phyloP scores from a whole-genome alignment of 2,888 invertebrate genomes.

The Watsonalla binaria region DNA sequence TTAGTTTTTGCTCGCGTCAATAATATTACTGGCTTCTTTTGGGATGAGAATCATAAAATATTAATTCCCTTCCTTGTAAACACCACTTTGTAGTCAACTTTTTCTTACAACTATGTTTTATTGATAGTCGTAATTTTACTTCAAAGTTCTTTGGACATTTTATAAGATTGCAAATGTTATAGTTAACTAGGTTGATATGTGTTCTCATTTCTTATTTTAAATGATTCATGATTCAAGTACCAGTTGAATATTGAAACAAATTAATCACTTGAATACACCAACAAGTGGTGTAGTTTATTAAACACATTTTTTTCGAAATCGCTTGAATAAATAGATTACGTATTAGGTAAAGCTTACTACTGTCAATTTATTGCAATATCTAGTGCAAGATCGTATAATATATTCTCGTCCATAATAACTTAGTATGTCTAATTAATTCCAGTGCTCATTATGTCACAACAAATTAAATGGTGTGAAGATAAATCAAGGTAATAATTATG shows the following conservation, averaged over 20 bases:
- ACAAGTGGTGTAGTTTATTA: too few relatives aligned
- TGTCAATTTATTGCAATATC: background rate
- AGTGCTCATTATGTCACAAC: slow-evolving; percentile 47
- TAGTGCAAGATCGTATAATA: background rate
- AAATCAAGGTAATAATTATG: slow-evolving; percentile 45
- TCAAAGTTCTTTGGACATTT: too few relatives aligned
- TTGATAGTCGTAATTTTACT: slow-evolving; percentile 1
- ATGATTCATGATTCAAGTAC: too few relatives aligned
- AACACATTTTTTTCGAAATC: too few relatives aligned
- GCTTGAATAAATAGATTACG: too few relatives aligned
- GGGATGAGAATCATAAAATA: background rate
- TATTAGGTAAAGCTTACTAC: background rate
- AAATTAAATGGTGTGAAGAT: slow-evolving; percentile 52
- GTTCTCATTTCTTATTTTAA: too few relatives aligned
- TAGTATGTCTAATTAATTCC: slow-evolving; percentile 42
- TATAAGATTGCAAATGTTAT: too few relatives aligned
- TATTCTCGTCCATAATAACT: background rate
- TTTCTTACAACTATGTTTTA: slow-evolving; percentile 3
- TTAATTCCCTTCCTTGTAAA: background rate
- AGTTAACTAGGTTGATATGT: too few relatives aligned
- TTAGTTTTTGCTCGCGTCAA: background rate
- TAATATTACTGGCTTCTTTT: background rate
- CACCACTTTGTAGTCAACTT: background rate
- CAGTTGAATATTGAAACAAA: too few relatives aligned
- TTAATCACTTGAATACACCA: too few relatives aligned